These are phyloP conservation scores for Apis dorsata DNA, from an alignment of 1,140 invertebrate species.

Conservation along the genomic window DNA sequence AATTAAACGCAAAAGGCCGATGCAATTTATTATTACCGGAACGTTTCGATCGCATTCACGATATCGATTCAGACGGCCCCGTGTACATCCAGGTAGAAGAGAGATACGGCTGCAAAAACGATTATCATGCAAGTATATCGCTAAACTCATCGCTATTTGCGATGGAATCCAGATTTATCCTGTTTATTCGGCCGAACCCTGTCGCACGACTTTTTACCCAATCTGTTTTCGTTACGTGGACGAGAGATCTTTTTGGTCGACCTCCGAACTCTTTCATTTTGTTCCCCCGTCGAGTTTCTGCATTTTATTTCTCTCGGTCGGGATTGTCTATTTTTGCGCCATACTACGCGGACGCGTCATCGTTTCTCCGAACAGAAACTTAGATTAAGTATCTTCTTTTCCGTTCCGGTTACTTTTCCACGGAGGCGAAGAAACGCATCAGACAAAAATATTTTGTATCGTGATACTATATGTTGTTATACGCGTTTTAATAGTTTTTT, in stretches of 20 bases:
- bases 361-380: slow-evolving; percentile 16
- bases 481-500: too few species aligned
- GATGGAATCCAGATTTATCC: slow-evolving; percentile 43
- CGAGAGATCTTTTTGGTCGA: slow-evolving; percentile 38
- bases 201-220: slow-evolving; percentile 47
- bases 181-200: slow-evolving; percentile 49
- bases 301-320: slow-evolving; percentile 37
- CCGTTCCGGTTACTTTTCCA: not conserved
- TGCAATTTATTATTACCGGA: not conserved
- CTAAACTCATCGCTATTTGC: slow-evolving; percentile 35
- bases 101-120: slow-evolving; percentile 12
- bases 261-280: slow-evolving; percentile 53
- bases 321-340: slow-evolving; percentile 29
- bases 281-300: slow-evolving; percentile 15
- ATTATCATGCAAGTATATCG: slow-evolving; percentile 39
- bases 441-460: not conserved
- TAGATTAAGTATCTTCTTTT: slow-evolving; percentile 35
- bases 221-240: slow-evolving; percentile 43
- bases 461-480: not conserved
- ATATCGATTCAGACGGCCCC: not conserved
- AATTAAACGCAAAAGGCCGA: not conserved
- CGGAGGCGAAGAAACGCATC: slow-evolving; percentile 2
- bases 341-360: not conserved
- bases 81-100: not conserved
- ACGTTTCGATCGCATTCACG: not conserved